Conservation (phyloP, 2,888 invertebrate species). For the Nymphalis c-album region DNA sequence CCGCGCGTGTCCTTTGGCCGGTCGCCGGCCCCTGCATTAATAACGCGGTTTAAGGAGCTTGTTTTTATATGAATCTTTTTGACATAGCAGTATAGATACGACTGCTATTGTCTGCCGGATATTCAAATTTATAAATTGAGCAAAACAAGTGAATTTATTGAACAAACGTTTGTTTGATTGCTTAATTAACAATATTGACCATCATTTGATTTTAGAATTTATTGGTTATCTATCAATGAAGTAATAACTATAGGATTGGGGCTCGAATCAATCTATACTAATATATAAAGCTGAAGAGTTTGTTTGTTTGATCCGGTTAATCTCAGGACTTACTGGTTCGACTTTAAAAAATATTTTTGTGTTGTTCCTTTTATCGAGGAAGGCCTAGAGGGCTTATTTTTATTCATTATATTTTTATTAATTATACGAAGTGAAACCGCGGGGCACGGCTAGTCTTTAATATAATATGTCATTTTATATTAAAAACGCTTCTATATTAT, state of each 20-base stretch:
- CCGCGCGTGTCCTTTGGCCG: slow-evolving; percentile 67
- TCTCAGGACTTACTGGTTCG: too few relatives aligned
- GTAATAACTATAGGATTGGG: too few relatives aligned
- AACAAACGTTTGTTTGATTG: neutral
- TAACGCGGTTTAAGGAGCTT: slow-evolving; percentile 56
- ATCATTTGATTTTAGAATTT: neutral
- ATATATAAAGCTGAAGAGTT: too few relatives aligned
- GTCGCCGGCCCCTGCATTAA: slow-evolving; percentile 66
- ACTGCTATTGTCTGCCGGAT: slow-evolving; percentile 23
- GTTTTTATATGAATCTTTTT: slow-evolving; percentile 42
- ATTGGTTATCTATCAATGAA: neutral
- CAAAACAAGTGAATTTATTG: slow-evolving; percentile 8
- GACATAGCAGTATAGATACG: slow-evolving; percentile 15
- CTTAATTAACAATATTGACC: neutral
- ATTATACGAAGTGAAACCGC: too few relatives aligned
- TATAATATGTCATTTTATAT: neutral
- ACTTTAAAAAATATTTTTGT: too few relatives aligned
- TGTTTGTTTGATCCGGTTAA: too few relatives aligned
- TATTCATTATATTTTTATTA: too few relatives aligned
- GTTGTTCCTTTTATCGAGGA: too few relatives aligned
- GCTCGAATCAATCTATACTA: too few relatives aligned
- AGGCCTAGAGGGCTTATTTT: too few relatives aligned
- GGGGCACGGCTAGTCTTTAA: too few relatives aligned
- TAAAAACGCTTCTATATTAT: neutral
- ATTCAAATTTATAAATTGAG: slow-evolving; percentile 25